A percentile compares a stretch with the other conserved stretches of the same genome.
Conservation (phyloP, 2,113 vertebrate species). For the Hyperopisus bebe region DNA sequence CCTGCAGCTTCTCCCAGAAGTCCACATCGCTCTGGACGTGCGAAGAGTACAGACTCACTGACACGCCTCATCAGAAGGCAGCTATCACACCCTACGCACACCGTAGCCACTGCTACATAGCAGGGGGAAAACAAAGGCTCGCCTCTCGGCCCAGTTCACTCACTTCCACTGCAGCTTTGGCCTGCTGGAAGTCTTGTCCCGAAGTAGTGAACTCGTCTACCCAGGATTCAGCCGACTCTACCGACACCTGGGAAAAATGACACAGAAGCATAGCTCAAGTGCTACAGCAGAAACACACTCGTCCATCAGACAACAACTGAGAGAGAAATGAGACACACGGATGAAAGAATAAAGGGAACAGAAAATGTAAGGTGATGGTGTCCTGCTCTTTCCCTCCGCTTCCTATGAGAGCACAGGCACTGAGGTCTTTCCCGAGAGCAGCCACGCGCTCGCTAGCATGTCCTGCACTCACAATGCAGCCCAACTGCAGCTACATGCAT, state of each 20-base stretch:
- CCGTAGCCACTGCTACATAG: not conserved
- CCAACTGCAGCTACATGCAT: not conserved
- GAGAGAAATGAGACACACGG: constrained; percentile 25
- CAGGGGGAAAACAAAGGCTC: not conserved
- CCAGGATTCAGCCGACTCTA: constrained; percentile 90
- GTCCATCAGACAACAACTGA: not conserved
- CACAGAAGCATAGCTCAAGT: constrained; percentile 6
- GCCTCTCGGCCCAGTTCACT: constrained; percentile 27
- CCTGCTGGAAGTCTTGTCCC: constrained; percentile 85
- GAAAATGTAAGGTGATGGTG: not conserved
- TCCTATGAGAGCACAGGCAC: not conserved
- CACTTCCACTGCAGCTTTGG: constrained; percentile 94
- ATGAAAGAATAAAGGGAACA: constrained; percentile 6
- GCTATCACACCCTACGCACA: not conserved
- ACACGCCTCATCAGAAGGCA: not conserved
- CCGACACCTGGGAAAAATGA: constrained; percentile 62
- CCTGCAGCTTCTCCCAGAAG: constrained; percentile 99
- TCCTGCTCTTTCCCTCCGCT: constrained; percentile 17
- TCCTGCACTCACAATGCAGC: not conserved
- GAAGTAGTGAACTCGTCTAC: constrained; percentile 82
- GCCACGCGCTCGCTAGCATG: not conserved
- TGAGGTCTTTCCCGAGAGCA: constrained; percentile 1
- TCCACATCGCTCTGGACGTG: constrained; percentile 84
- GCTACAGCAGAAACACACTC: not conserved
- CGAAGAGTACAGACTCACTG: not conserved